phyloP scores from a whole-genome alignment of 2,113 vertebrate species.

The Hydropotes inermis region DNA sequence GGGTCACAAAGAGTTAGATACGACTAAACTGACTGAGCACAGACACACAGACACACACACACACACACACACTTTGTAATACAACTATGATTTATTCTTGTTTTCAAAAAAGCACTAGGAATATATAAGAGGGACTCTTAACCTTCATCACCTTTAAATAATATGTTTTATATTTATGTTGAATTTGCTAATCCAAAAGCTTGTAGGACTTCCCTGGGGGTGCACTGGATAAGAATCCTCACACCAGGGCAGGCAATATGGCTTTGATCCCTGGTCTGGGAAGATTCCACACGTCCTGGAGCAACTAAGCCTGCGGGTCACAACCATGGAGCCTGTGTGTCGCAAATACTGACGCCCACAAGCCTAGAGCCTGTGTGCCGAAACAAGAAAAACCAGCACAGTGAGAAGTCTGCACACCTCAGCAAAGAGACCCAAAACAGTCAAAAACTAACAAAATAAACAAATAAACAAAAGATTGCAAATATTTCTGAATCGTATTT shows the following conservation, averaged over 20 bases:
- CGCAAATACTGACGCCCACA: neutral
- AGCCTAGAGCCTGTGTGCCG: neutral
- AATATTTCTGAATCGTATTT: neutral
- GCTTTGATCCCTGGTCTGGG: neutral
- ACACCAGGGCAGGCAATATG: neutral
- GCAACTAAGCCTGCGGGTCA: neutral
- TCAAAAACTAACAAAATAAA: neutral
- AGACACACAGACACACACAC: neutral
- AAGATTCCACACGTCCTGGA: neutral
- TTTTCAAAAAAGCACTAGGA: neutral
- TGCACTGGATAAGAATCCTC: neutral
- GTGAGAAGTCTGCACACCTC: neutral
- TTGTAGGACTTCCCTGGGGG: neutral
- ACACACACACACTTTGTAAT: neutral
- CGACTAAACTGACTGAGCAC: neutral
- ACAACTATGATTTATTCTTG: neutral
- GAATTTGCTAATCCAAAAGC: neutral
- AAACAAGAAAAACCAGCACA: neutral
- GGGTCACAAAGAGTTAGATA: neutral
- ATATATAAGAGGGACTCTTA: neutral
- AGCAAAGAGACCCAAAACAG: neutral
- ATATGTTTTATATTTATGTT: neutral
- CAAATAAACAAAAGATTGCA: neutral
- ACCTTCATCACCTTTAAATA: neutral
- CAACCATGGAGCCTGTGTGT: neutral